Conservation (phyloP, 2,113 vertebrate species). For the Hyla sarda region DNA sequence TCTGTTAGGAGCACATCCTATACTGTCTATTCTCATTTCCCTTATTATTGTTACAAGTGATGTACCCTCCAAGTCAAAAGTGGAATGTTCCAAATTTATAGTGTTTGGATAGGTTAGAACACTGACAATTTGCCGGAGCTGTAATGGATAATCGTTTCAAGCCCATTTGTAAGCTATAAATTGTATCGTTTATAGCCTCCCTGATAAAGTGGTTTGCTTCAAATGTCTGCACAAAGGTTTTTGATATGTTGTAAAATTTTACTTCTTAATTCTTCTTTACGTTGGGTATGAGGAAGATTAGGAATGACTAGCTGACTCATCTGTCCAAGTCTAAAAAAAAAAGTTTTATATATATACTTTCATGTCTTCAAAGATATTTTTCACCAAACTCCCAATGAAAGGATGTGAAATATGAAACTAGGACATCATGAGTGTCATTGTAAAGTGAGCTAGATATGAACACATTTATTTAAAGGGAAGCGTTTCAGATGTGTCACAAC, state of each 20-base stretch:
- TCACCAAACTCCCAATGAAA: background rate
- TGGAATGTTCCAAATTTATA: background rate
- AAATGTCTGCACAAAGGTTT: background rate
- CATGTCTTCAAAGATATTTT: background rate
- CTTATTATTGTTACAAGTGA: background rate
- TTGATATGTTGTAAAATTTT: background rate
- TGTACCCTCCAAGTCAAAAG: too few species aligned
- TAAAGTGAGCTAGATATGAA: background rate
- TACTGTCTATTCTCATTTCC: background rate
- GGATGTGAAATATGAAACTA: background rate
- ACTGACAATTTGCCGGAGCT: background rate
- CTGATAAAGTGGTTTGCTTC: background rate
- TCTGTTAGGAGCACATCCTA: background rate
- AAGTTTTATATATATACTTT: background rate
- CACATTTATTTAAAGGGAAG: background rate
- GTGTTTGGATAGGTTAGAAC: background rate
- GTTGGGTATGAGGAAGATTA: background rate
- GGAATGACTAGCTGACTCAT: background rate
- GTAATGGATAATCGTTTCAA: background rate
- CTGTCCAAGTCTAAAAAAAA: background rate
- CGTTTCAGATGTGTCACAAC: conserved; percentile 1
- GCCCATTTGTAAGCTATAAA: background rate
- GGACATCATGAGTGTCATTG: background rate
- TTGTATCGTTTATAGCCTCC: too few species aligned
- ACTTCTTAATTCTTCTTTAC: background rate